Percentiles rank a stretch among this genome's conserved stretches.
Evolutionary conservation across 2,888 invertebrate genomes (phyloP).

Genomic region (Callimorpha dominula): DNA sequence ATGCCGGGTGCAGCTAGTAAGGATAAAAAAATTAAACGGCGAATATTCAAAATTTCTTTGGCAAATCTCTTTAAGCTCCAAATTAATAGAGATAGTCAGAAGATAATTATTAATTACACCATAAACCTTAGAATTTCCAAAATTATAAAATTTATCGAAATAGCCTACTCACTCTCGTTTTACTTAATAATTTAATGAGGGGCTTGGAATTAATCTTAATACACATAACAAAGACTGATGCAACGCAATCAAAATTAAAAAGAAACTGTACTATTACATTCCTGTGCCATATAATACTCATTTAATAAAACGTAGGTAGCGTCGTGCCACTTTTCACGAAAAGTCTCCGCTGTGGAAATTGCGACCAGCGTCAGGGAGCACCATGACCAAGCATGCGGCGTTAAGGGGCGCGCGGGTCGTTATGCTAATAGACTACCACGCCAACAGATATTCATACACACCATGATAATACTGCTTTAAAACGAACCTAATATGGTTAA

Average conservation of each 20-base stretch:
- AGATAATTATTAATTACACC: not conserved
- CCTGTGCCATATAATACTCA: constrained; percentile 39
- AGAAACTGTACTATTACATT: constrained; percentile 38
- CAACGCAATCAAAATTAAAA: not conserved
- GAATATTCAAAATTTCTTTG: too few relatives aligned
- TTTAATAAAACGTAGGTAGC: constrained; percentile 62
- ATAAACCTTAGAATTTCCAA: too few relatives aligned
- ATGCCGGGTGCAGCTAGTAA: too few relatives aligned
- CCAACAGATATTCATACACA: constrained; percentile 45
- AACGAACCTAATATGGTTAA: constrained; percentile 29
- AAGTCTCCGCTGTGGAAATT: constrained; percentile 79
- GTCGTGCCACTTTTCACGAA: constrained; percentile 75
- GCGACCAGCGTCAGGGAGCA: constrained; percentile 81
- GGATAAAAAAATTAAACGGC: too few relatives aligned
- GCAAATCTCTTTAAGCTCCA: too few relatives aligned
- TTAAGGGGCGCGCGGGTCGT: constrained; percentile 84
- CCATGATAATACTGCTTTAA: constrained; percentile 24
- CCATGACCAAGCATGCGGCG: constrained; percentile 86
- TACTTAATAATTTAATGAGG: not conserved
- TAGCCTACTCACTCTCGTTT: not conserved
- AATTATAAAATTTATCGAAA: not conserved
- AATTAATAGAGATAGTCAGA: not conserved
- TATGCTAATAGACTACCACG: constrained; percentile 78
- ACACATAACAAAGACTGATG: too few relatives aligned
- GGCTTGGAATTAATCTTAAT: not conserved